Percentiles rank a stretch among this genome's conserved stretches.
phyloP scores from a whole-genome alignment of 2,113 vertebrate genomes.

The Sitta europaea region DNA sequence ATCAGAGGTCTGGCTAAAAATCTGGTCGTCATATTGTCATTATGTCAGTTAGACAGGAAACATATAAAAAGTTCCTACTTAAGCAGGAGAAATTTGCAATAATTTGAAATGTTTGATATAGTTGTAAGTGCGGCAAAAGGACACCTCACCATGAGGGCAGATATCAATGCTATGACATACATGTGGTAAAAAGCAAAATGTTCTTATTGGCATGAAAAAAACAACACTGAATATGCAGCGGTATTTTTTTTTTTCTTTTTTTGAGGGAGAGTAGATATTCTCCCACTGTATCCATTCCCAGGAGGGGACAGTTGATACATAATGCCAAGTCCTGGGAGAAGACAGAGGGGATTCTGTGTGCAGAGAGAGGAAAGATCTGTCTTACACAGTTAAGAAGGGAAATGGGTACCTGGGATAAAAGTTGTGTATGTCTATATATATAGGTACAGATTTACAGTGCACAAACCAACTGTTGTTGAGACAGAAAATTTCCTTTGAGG shows the following conservation, averaged over 20 bases:
- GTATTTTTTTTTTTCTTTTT: neutral
- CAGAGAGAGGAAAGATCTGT: neutral
- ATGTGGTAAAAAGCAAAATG: neutral
- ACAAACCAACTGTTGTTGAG: neutral
- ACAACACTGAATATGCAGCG: neutral
- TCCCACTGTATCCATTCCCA: neutral
- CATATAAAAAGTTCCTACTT: neutral
- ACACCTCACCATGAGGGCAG: conserved; percentile 29
- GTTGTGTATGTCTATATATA: neutral
- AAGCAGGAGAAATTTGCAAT: conserved; percentile 15
- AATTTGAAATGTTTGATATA: conserved; percentile 18
- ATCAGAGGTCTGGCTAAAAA: neutral
- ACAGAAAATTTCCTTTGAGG: neutral
- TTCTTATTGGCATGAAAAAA: conserved; percentile 7
- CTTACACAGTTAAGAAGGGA: neutral
- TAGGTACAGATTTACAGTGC: neutral
- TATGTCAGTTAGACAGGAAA: conserved; percentile 12
- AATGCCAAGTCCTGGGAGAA: neutral
- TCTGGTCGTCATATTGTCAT: neutral
- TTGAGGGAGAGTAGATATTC: neutral
- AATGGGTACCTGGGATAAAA: neutral
- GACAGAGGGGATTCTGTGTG: neutral
- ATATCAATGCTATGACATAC: neutral
- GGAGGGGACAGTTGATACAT: neutral
- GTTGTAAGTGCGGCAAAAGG: conserved; percentile 6